Conservation (phyloP, 1,140 invertebrate species). For the Hyposmocoma kahamanoa region DNA sequence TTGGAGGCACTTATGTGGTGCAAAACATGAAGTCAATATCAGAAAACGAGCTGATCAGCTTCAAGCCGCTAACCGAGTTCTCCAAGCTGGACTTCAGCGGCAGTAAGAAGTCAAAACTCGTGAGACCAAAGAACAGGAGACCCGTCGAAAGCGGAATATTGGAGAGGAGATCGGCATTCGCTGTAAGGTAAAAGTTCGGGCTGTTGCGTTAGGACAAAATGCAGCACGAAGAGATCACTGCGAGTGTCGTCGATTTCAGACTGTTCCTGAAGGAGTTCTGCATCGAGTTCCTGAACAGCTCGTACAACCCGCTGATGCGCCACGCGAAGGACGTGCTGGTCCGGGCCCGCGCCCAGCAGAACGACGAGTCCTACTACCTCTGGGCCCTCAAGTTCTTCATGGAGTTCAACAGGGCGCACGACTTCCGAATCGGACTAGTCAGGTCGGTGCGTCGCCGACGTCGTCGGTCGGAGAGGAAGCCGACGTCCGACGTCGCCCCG, state of each 20-base stretch:
- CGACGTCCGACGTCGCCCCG: no score
- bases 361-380: slow-evolving; percentile 95
- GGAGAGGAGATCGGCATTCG: slow-evolving; percentile 60
- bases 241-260: slow-evolving; percentile 34
- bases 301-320: slow-evolving; percentile 91
- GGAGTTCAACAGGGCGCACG: slow-evolving; percentile 93
- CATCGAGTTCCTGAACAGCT: slow-evolving; percentile 91
- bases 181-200: slow-evolving; percentile 62
- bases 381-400: slow-evolving; percentile 97
- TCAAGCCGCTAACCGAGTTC: slow-evolving; percentile 87
- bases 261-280: slow-evolving; percentile 96
- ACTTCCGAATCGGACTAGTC: slow-evolving; percentile 90
- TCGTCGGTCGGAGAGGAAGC: no score
- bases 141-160: slow-evolving; percentile 53
- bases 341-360: slow-evolving; percentile 76
- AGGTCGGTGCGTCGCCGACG: no score
- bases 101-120: slow-evolving; percentile 78
- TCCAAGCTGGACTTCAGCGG: slow-evolving; percentile 85
- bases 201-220: no score
- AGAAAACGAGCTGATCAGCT: slow-evolving; percentile 91
- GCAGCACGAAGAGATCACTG: no score
- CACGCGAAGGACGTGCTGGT: slow-evolving; percentile 82
- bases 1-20: slow-evolving; percentile 94
- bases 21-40: slow-evolving; percentile 96
- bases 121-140: slow-evolving; percentile 55